Percentiles rank a stretch among this genome's conserved stretches.
These are phyloP conservation scores for Venustoraphidia nigricollis DNA, from an alignment of 2,888 invertebrate genomes.

Conservation along the genomic window DNA sequence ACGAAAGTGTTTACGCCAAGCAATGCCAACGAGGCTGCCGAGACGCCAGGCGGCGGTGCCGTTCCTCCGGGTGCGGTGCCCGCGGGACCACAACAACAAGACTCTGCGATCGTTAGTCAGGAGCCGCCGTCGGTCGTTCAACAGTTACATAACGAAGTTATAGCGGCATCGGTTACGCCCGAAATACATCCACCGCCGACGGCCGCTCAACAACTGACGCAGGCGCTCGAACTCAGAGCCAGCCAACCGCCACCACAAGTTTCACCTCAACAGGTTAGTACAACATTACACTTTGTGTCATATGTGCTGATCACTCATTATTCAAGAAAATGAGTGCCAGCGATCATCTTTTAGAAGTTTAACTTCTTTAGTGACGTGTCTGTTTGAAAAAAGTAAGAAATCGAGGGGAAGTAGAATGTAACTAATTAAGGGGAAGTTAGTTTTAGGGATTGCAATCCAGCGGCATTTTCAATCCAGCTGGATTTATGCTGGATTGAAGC, in stretches of 20 bases:
- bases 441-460: too few species aligned
- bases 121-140: too few species aligned
- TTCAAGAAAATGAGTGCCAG: too few species aligned
- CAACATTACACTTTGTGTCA: not conserved
- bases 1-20: slow-evolving; percentile 84
- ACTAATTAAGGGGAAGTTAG: too few species aligned
- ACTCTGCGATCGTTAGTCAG: slow-evolving; percentile 14
- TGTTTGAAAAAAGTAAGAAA: too few species aligned
- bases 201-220: slow-evolving; percentile 18
- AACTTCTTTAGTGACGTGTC: too few species aligned
- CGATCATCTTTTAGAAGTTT: too few species aligned
- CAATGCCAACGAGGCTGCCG: slow-evolving; percentile 23
- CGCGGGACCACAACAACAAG: slow-evolving; percentile 15
- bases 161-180: slow-evolving; percentile 17
- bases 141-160: slow-evolving; percentile 14
- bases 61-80: slow-evolving; percentile 14
- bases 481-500: too few species aligned
- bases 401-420: too few species aligned
- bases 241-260: not conserved
- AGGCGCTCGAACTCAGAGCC: slow-evolving; percentile 9
- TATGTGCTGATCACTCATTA: too few species aligned
- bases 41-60: slow-evolving; percentile 6
- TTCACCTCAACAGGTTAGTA: not conserved
- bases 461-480: too few species aligned
- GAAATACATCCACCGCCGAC: slow-evolving; percentile 27